A percentile compares a stretch with the other conserved stretches of the same genome.
Evolutionary conservation across 2,797 vertebrate genomes (phyloP).

Genomic region (Phaenicophaeus curvirostris): DNA sequence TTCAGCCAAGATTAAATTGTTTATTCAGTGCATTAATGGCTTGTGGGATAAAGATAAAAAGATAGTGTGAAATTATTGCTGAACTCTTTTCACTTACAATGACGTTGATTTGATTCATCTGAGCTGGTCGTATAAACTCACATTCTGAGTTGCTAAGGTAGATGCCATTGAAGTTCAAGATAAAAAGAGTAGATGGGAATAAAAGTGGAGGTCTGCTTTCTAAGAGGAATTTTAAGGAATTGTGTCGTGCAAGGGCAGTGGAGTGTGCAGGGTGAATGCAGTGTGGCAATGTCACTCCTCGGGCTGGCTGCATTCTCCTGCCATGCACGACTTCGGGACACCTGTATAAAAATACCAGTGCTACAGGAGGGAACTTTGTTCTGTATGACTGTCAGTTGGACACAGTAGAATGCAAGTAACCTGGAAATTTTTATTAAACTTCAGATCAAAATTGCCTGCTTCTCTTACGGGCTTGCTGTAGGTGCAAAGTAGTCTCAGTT

Average conservation of each 20-base stretch:
- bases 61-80: slow-evolving; percentile 25
- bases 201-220: neutral
- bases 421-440: neutral
- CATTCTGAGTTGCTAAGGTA: slow-evolving; percentile 18
- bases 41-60: slow-evolving; percentile 53
- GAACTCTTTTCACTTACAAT: slow-evolving; percentile 30
- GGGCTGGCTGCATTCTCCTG: neutral
- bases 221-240: neutral
- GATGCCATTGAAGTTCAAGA: slow-evolving; percentile 48
- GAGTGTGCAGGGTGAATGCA: neutral
- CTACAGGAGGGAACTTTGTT: neutral
- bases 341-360: neutral
- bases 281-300: neutral
- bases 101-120: slow-evolving; percentile 62
- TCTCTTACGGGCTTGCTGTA: neutral
- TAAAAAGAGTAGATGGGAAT: slow-evolving; percentile 17
- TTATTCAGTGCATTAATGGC: slow-evolving; percentile 58
- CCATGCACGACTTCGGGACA: neutral
- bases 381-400: neutral
- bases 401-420: neutral
- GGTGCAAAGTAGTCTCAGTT: neutral
- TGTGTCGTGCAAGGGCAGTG: neutral
- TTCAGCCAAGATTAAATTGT: slow-evolving; percentile 34
- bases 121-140: slow-evolving; percentile 30
- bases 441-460: neutral